Conservation (phyloP, 1,140 invertebrate species). For the Sarcophaga peregrina region DNA sequence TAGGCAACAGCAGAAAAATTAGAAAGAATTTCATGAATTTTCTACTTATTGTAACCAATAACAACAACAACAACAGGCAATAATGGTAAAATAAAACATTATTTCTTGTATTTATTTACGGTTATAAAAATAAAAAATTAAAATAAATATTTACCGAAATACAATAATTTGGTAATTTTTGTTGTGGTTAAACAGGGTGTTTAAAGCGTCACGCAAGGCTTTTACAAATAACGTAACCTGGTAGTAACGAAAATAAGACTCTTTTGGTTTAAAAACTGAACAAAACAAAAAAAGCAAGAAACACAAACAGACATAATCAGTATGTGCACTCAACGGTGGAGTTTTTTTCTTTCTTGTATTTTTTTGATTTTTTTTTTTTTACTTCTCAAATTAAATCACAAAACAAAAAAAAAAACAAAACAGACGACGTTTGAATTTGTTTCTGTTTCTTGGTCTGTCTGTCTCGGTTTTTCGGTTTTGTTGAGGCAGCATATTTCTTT, state of each 20-base stretch:
- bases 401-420: no score
- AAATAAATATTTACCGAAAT: neutral
- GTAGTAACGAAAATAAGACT: no score
- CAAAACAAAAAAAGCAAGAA: neutral
- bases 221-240: neutral
- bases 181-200: neutral
- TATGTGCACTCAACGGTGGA: neutral
- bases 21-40: no score
- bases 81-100: neutral
- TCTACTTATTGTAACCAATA: neutral
- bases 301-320: neutral
- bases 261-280: no score
- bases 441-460: neutral
- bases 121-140: neutral
- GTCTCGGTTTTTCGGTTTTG: neutral
- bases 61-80: no score
- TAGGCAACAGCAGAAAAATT: neutral
- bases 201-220: conserved; percentile 3
- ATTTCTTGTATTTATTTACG: neutral
- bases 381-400: neutral
- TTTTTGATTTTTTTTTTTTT: neutral
- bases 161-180: no score
- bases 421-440: no score
- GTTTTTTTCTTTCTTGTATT: no score
- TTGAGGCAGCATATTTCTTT: neutral